Evolutionary conservation across 1,140 invertebrate species (phyloP).

Genomic region (Pseudomyrmex flavicornis): DNA sequence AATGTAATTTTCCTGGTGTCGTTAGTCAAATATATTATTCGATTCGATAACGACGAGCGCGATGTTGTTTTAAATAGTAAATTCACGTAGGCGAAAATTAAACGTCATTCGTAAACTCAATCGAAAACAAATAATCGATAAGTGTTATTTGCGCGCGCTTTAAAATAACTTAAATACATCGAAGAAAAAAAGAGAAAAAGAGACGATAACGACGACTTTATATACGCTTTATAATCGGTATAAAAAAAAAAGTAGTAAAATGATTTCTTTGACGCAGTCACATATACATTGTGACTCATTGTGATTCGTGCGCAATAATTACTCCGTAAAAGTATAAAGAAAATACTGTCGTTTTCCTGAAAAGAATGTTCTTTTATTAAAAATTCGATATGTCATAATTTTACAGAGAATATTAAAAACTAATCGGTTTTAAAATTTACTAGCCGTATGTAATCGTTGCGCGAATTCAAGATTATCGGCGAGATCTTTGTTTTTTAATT

Average conservation of each 20-base stretch:
- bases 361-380: conserved; percentile 49
- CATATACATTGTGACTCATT: background rate
- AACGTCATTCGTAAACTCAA: conserved; percentile 41
- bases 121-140: conserved; percentile 43
- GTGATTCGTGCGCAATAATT: background rate
- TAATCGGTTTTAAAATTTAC: conserved; percentile 9
- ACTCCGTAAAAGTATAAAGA: background rate
- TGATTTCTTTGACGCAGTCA: background rate
- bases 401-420: conserved; percentile 50
- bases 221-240: background rate
- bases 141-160: background rate
- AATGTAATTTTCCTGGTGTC: conserved; percentile 27
- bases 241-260: background rate
- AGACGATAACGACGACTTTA: background rate
- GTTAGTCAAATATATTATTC: conserved; percentile 35
- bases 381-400: conserved; percentile 57
- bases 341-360: background rate
- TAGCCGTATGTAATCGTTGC: conserved; percentile 12
- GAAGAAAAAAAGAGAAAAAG: too few species aligned
- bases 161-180: conserved; percentile 28
- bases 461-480: conserved; percentile 38
- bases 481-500: conserved; percentile 1
- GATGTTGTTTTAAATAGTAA: conserved; percentile 35
- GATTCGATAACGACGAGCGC: conserved; percentile 6
- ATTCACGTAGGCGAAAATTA: conserved; percentile 26